phyloP scores from a whole-genome alignment of 1,140 invertebrate genomes.

The Megalonaias nervosa region DNA sequence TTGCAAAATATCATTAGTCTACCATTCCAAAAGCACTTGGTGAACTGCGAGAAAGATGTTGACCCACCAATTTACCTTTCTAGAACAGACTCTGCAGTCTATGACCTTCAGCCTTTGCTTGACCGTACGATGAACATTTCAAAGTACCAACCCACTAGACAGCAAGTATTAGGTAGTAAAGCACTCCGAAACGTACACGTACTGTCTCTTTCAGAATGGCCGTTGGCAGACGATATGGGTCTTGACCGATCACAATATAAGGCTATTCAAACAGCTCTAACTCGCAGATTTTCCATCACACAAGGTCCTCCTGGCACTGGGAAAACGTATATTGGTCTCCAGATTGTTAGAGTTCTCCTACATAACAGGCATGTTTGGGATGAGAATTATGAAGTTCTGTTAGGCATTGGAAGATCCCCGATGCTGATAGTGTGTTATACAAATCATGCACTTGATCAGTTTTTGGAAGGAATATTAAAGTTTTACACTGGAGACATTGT shows the following conservation, averaged over 20 bases:
- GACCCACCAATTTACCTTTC: too few relatives aligned
- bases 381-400: background rate
- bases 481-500: slow-evolving; percentile 71
- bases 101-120: too few relatives aligned
- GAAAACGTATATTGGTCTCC: slow-evolving; percentile 65
- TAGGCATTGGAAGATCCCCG: slow-evolving; percentile 61
- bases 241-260: slow-evolving; percentile 70
- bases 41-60: too few relatives aligned
- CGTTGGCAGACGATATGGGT: slow-evolving; percentile 44
- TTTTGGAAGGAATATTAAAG: slow-evolving; percentile 78
- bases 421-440: slow-evolving; percentile 88
- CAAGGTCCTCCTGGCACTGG: slow-evolving; percentile 75
- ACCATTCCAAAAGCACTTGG: too few relatives aligned
- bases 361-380: slow-evolving; percentile 54
- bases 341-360: slow-evolving; percentile 65
- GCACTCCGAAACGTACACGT: too few relatives aligned
- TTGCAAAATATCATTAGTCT: slow-evolving; percentile 55
- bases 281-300: slow-evolving; percentile 77
- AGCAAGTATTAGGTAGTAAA: background rate
- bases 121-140: slow-evolving; percentile 11
- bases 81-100: slow-evolving; percentile 1
- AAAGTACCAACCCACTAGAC: slow-evolving; percentile 4
- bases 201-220: slow-evolving; percentile 31
- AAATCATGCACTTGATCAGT: slow-evolving; percentile 91
- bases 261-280: slow-evolving; percentile 71